A percentile compares a stretch with the other conserved stretches of the same genome.
These are phyloP conservation scores for Parapristionchus giblindavisi DNA, from an alignment of 2,888 invertebrate genomes.

Conservation along the genomic window DNA sequence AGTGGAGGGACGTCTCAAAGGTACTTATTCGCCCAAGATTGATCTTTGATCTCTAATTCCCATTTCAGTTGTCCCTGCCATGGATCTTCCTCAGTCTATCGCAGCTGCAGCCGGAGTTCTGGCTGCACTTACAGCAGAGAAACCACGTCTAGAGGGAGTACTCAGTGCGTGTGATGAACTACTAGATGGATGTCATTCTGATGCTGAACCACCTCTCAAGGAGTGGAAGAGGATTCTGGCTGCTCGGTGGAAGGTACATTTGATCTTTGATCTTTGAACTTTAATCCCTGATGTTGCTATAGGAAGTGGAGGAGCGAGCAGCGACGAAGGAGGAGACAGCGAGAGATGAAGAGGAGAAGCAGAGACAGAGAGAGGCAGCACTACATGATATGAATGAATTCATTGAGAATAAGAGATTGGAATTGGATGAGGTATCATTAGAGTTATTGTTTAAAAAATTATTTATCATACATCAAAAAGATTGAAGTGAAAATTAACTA, in stretches of 20 bases:
- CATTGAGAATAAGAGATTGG: conserved; percentile 31
- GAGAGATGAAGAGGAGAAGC: conserved; percentile 30
- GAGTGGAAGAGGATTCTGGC: conserved; percentile 98
- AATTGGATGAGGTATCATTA: conserved; percentile 33
- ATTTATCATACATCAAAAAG: background rate
- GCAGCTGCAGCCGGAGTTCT: conserved; percentile 10
- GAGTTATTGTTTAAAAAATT: background rate
- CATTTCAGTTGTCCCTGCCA: conserved; percentile 1
- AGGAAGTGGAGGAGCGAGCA: conserved; percentile 47
- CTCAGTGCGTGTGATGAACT: conserved; percentile 83
- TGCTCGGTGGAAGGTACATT: conserved; percentile 81
- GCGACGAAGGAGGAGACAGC: conserved; percentile 37
- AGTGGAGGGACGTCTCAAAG: conserved; percentile 49
- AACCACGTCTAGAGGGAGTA: conserved; percentile 68
- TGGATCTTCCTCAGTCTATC: background rate
- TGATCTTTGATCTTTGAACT: conserved; percentile 8
- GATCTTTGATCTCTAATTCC: conserved; percentile 15
- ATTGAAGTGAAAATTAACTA: too few relatives aligned
- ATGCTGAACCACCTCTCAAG: conserved; percentile 95
- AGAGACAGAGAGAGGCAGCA: conserved; percentile 26
- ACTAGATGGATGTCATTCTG: conserved; percentile 91
- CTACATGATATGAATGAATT: conserved; percentile 34
- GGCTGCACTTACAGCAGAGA: background rate
- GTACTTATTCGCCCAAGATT: conserved; percentile 32
- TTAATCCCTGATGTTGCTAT: too few relatives aligned